Percentiles rank a stretch among this genome's conserved stretches.
These are phyloP conservation scores for Acanthisitta chloris DNA, from an alignment of 2,113 vertebrate genomes.

Conservation along the genomic window DNA sequence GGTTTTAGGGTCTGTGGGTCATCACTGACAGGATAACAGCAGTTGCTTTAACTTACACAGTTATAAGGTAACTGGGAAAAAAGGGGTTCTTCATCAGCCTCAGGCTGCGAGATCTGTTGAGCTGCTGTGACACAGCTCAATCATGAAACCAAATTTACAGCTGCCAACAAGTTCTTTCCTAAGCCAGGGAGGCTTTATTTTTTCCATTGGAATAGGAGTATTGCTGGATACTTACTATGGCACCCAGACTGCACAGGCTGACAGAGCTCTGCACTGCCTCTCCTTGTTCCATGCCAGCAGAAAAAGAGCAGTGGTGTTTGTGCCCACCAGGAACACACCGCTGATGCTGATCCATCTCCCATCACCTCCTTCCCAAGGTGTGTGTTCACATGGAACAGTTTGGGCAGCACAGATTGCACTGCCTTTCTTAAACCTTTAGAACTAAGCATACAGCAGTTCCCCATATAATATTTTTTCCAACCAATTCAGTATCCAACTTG, in stretches of 20 bases:
- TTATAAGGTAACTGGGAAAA: not conserved
- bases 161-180: not conserved
- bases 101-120: not conserved
- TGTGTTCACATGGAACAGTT: not conserved
- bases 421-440: not conserved
- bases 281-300: not conserved
- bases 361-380: not conserved
- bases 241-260: not conserved
- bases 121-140: not conserved
- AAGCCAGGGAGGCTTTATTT: not conserved
- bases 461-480: not conserved
- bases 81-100: not conserved
- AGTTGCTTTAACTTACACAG: not conserved
- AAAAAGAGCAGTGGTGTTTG: not conserved
- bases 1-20: not conserved
- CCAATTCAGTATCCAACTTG: not conserved
- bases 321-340: not conserved
- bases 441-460: not conserved
- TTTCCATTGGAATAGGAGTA: not conserved
- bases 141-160: not conserved
- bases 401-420: not conserved
- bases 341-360: not conserved
- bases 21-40: not conserved
- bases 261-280: not conserved
- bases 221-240: not conserved